Evolutionary conservation across 2,888 invertebrate genomes (phyloP).

Genomic region (Erebia palarica): DNA sequence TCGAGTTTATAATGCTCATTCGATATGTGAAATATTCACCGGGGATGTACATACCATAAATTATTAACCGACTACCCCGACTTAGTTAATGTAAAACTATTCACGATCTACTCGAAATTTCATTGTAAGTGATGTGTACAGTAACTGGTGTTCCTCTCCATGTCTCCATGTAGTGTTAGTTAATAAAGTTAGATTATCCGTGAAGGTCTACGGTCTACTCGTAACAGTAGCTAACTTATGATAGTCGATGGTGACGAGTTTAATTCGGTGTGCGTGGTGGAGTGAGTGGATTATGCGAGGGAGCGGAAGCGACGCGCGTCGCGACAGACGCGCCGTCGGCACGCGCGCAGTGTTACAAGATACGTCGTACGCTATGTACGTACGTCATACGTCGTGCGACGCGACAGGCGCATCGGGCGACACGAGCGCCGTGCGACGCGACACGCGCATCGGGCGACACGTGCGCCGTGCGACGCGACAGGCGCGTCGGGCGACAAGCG

Average conservation of each 20-base stretch:
- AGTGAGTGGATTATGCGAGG: constrained; percentile 34
- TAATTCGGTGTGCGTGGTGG: constrained; percentile 51
- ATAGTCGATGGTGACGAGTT: constrained; percentile 56
- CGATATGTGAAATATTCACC: constrained; percentile 59
- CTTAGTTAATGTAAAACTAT: constrained; percentile 69
- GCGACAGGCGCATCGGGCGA: background rate
- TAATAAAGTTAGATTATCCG: constrained; percentile 58
- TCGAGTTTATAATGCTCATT: constrained; percentile 76
- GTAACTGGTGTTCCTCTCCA: constrained; percentile 80
- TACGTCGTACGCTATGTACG: no score
- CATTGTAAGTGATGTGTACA: constrained; percentile 70
- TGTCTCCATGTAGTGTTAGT: constrained; percentile 77
- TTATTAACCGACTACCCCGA: constrained; percentile 59
- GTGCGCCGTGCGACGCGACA: background rate
- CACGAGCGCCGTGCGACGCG: background rate
- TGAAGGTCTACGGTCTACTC: constrained; percentile 65
- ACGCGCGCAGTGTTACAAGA: background rate
- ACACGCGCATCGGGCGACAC: background rate
- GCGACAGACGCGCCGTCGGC: background rate
- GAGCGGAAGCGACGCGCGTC: background rate
- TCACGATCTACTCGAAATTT: constrained; percentile 61
- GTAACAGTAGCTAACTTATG: constrained; percentile 63
- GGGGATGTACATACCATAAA: constrained; percentile 74
- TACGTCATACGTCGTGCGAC: no score
- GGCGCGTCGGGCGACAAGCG: background rate